phyloP scores from a whole-genome alignment of 2,113 vertebrate species.

The Microcebus lehilahytsara region DNA sequence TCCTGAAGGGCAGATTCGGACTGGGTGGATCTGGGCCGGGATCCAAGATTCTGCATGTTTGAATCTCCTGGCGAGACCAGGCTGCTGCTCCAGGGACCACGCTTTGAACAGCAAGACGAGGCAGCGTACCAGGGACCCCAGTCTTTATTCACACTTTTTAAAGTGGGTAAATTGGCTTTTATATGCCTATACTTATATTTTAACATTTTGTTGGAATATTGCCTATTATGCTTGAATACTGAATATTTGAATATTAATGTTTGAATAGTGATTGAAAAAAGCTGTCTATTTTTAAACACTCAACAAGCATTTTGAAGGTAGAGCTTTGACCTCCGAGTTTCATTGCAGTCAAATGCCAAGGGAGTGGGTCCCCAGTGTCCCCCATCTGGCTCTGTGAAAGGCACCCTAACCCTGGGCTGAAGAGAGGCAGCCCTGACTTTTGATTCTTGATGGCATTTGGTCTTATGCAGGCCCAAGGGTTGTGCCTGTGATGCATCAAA shows the following conservation, averaged over 20 bases:
- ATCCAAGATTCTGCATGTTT: not conserved
- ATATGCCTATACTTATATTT: not conserved
- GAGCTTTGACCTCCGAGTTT: not conserved
- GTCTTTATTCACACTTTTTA: not conserved
- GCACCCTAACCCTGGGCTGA: not conserved
- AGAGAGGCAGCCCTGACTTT: not conserved
- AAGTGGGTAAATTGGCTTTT: not conserved
- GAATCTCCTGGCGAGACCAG: not conserved
- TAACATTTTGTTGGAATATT: not conserved
- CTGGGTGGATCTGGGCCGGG: not conserved
- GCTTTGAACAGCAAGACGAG: not conserved
- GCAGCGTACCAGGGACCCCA: not conserved
- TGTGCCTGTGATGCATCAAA: not conserved
- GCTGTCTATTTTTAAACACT: not conserved
- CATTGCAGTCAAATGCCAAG: not conserved
- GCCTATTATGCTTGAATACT: not conserved
- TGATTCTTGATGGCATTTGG: not conserved
- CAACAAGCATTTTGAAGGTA: not conserved
- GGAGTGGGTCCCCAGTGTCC: not conserved
- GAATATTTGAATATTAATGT: not conserved
- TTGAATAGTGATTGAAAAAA: not conserved
- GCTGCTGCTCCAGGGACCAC: not conserved
- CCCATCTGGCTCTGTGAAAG: not conserved
- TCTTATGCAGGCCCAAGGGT: not conserved
- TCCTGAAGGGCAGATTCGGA: not conserved